Conservation (phyloP, 35 echinoderm and acorn worm species). For the Strongylocentrotus purpuratus region DNA sequence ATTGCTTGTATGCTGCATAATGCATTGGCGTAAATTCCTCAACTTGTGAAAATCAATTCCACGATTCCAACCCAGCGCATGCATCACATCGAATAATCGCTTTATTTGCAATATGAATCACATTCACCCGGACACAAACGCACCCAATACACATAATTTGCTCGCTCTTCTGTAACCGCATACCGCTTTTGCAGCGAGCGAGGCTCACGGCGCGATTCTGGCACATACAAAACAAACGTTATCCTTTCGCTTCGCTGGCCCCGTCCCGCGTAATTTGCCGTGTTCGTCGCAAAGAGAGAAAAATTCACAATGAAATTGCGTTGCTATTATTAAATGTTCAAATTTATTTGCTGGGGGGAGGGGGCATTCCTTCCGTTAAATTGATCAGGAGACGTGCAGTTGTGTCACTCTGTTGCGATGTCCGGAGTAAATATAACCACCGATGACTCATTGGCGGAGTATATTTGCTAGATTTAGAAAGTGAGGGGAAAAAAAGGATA, state of each 20-base stretch:
- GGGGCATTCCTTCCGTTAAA: background rate
- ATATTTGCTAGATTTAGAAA: background rate
- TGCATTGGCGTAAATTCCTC: background rate
- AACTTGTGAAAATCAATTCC: conserved; percentile 7
- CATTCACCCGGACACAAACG: background rate
- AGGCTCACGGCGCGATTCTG: background rate
- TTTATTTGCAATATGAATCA: background rate
- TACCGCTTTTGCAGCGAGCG: background rate
- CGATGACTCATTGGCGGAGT: background rate
- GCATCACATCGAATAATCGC: background rate
- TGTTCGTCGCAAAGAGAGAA: background rate
- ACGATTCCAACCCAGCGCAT: background rate
- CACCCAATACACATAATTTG: conserved; percentile 1
- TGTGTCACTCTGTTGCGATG: background rate
- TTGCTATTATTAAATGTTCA: conserved; percentile 21
- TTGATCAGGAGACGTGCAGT: background rate
- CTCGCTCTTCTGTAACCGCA: no score
- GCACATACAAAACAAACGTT: background rate
- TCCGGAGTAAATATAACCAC: background rate
- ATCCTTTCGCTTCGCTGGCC: background rate
- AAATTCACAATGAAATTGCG: conserved; percentile 24
- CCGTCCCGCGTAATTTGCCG: background rate
- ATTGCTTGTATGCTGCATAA: background rate
- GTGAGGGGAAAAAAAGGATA: background rate
- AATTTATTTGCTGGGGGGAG: conserved; percentile 21